Conservation (phyloP, 2,113 vertebrate genomes). For the Onychorhynchus coronatus region DNA sequence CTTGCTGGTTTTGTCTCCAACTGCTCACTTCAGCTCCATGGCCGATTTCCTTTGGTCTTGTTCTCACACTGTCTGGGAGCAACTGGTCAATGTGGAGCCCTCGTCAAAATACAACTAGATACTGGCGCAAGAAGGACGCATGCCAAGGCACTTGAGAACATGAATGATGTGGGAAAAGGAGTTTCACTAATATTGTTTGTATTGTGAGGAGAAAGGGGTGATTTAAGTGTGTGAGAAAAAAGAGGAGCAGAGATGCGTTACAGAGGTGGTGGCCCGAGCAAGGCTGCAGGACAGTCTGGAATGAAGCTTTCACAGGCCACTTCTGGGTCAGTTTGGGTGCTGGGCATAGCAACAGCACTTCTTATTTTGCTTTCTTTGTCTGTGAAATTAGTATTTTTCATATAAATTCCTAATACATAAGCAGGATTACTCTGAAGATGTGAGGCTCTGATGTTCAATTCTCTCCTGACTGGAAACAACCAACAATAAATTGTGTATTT, state of each 20-base stretch:
- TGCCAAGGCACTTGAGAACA: neutral
- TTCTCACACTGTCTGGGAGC: neutral
- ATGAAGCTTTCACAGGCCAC: neutral
- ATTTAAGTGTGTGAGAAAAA: neutral
- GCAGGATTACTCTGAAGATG: neutral
- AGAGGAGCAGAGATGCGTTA: neutral
- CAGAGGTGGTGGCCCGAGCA: neutral
- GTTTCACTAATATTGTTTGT: neutral
- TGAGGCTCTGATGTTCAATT: neutral
- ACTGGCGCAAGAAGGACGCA: neutral
- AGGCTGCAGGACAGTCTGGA: neutral
- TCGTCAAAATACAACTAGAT: neutral
- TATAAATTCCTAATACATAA: neutral
- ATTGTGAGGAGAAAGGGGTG: neutral
- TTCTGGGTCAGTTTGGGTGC: neutral
- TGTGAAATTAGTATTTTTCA: neutral
- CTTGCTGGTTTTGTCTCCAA: neutral
- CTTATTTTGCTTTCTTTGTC: neutral
- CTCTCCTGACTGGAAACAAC: neutral
- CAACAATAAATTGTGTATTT: conserved; percentile 6
- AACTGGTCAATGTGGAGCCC: neutral
- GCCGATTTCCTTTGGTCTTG: neutral
- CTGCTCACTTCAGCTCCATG: neutral
- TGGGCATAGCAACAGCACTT: neutral
- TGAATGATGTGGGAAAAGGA: neutral